These are phyloP conservation scores for Diarsia brunnea DNA, from an alignment of 2,888 invertebrate species.

Conservation along the genomic window DNA sequence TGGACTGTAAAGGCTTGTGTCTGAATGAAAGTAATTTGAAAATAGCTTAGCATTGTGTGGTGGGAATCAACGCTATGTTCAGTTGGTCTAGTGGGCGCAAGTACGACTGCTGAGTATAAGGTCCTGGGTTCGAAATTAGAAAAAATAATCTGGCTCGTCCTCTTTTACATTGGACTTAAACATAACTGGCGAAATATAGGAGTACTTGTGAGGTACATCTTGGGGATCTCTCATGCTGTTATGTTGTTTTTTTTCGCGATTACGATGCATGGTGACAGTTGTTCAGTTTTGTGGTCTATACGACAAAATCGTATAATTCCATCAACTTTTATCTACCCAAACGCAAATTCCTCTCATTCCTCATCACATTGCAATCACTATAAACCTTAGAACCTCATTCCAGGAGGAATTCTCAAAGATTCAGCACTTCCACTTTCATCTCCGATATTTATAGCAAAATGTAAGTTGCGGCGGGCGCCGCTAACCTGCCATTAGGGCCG, in stretches of 20 bases:
- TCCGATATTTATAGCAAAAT: conserved; percentile 63
- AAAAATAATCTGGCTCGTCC: too few relatives aligned
- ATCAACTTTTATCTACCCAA: neutral
- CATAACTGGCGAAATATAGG: too few relatives aligned
- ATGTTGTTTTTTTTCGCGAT: neutral
- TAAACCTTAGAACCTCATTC: conserved; percentile 29
- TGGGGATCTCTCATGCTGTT: too few relatives aligned
- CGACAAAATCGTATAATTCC: neutral
- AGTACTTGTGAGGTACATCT: too few relatives aligned
- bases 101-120: too few relatives aligned
- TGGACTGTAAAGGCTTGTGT: neutral
- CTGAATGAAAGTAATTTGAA: neutral
- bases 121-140: too few relatives aligned
- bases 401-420: conserved; percentile 31
- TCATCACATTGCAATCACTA: conserved; percentile 5
- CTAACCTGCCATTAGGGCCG: conserved; percentile 59
- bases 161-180: too few relatives aligned
- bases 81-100: neutral
- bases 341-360: neutral
- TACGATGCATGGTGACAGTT: neutral
- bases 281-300: too few relatives aligned
- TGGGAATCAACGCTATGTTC: neutral
- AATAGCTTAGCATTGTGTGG: too few relatives aligned
- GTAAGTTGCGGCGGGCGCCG: conserved; percentile 62
- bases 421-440: conserved; percentile 53